Conservation (phyloP, 2,888 invertebrate species). For the Parnassius glacialis region DNA sequence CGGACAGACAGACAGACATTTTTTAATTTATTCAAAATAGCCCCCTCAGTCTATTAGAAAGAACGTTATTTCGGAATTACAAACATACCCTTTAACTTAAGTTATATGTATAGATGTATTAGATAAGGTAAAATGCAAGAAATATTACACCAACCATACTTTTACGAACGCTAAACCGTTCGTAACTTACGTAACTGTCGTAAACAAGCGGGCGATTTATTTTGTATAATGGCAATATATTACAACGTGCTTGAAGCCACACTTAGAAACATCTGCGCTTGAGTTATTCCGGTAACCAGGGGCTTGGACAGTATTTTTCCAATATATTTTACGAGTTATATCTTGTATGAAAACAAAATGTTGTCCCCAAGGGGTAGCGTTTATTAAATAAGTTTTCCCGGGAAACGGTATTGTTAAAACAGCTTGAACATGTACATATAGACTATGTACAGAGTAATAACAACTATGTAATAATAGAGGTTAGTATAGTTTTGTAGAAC, state of each 20-base stretch:
- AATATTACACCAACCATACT: too few species aligned
- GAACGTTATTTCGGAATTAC: too few species aligned
- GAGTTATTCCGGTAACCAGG: constrained; percentile 8
- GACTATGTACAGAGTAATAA: too few species aligned
- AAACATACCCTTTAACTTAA: too few species aligned
- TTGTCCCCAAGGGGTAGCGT: constrained; percentile 2
- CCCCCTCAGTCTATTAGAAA: too few species aligned
- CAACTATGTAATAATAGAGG: too few species aligned
- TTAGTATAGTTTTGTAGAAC: too few species aligned
- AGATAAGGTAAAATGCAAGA: too few species aligned
- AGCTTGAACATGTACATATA: too few species aligned
- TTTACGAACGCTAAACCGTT: background rate
- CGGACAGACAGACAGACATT: too few species aligned
- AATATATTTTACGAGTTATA: constrained; percentile 27
- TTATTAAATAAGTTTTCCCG: constrained; percentile 27
- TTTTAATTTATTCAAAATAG: too few species aligned
- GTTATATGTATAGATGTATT: too few species aligned
- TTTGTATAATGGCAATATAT: constrained; percentile 15
- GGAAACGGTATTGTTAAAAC: constrained; percentile 1
- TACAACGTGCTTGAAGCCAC: constrained; percentile 21
- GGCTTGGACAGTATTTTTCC: constrained; percentile 15
- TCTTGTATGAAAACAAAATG: constrained; percentile 24
- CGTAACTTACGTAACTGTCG: constrained; percentile 7
- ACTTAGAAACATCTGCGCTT: constrained; percentile 28
- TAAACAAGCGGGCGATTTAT: background rate